A percentile compares a stretch with the other conserved stretches of the same genome.
phyloP scores from a whole-genome alignment of 35 echinoderm and acorn worm genomes.

The Heliocidaris tuberculata region DNA sequence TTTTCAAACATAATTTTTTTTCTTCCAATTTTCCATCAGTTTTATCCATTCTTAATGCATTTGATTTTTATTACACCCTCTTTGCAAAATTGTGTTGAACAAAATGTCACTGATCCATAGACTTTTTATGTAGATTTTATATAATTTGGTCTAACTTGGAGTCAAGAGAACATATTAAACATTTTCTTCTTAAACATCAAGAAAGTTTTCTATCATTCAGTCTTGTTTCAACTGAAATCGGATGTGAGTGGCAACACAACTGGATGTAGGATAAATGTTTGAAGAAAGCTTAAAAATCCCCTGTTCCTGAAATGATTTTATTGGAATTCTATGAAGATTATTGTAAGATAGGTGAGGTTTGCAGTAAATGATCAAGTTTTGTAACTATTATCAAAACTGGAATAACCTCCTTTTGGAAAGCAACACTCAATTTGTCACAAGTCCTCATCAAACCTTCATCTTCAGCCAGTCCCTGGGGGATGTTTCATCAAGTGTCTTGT shows the following conservation, averaged over 20 bases:
- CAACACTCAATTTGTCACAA: neutral
- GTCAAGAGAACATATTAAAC: neutral
- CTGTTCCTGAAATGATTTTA: too few species aligned
- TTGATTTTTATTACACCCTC: too few species aligned
- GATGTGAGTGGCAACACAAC: neutral
- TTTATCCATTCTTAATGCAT: too few species aligned
- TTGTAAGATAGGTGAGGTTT: too few species aligned
- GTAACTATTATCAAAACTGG: neutral
- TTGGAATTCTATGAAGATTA: too few species aligned
- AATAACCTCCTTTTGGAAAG: neutral
- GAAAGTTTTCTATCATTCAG: neutral
- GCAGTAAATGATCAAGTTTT: too few species aligned
- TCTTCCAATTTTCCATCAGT: too few species aligned
- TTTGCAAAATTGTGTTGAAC: too few species aligned
- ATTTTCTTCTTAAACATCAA: neutral
- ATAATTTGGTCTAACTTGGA: too few species aligned
- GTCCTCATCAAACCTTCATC: neutral
- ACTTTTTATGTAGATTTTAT: neutral
- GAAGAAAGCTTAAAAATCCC: neutral
- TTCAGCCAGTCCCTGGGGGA: neutral
- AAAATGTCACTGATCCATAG: too few species aligned
- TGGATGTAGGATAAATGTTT: neutral
- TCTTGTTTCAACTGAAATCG: neutral
- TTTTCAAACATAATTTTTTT: too few species aligned
- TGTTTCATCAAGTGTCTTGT: too few species aligned